Conservation (phyloP, 2,888 invertebrate species). For the Drosophila anomalata region DNA sequence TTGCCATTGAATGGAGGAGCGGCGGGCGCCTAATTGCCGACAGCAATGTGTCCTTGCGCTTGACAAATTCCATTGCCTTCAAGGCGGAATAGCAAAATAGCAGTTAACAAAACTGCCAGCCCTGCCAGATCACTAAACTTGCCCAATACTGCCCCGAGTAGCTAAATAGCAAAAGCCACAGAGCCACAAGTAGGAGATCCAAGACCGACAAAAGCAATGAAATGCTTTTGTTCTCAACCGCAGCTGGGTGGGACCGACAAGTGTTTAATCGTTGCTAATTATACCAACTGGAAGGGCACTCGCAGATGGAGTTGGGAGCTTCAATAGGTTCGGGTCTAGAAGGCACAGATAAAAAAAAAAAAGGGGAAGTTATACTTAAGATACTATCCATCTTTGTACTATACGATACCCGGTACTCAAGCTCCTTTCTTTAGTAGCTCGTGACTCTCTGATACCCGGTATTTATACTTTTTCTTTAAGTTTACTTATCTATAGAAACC, state of each 20-base stretch:
- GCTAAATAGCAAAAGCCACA: slow-evolving; percentile 15
- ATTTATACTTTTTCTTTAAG: too few relatives aligned
- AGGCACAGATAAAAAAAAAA: slow-evolving; percentile 10
- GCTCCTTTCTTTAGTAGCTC: too few relatives aligned
- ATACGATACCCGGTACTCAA: too few relatives aligned
- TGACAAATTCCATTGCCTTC: slow-evolving; percentile 64
- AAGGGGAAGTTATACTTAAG: not conserved
- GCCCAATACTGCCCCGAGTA: not conserved
- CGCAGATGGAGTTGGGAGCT: slow-evolving; percentile 23
- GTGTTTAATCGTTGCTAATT: slow-evolving; percentile 79
- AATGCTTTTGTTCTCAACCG: slow-evolving; percentile 69
- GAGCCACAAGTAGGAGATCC: not conserved
- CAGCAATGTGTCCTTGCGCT: slow-evolving; percentile 78
- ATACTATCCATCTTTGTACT: too few relatives aligned
- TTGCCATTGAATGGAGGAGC: slow-evolving; percentile 51
- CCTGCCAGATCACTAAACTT: not conserved
- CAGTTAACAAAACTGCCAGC: not conserved
- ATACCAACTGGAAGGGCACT: slow-evolving; percentile 51
- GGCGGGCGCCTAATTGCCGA: slow-evolving; percentile 64
- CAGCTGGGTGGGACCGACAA: slow-evolving; percentile 75
- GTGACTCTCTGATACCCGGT: too few relatives aligned
- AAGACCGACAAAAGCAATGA: slow-evolving; percentile 53
- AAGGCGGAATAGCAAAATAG: slow-evolving; percentile 14
- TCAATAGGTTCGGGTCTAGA: not conserved
- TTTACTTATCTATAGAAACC: too few relatives aligned